Evolutionary conservation across 1,140 invertebrate genomes (phyloP).

Genomic region (Helicoverpa armigera): DNA sequence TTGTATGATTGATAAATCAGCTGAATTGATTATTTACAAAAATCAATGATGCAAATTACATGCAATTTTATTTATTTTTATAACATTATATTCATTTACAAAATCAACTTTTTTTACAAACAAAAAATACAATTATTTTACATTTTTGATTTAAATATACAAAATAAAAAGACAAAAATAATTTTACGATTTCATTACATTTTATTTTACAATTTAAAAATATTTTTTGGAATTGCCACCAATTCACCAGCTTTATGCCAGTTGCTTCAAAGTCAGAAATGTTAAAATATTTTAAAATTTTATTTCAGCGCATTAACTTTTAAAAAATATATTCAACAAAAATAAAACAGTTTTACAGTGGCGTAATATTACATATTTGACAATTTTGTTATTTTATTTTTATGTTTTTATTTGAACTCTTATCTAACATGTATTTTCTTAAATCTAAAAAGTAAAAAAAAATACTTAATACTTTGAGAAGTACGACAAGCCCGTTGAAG

Average conservation of each 20-base stretch:
- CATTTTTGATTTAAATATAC: too few relatives aligned
- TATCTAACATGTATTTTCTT: background rate
- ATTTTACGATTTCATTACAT: too few relatives aligned
- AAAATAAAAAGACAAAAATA: too few relatives aligned
- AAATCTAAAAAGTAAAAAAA: background rate
- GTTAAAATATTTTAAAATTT: slow-evolving; percentile 1
- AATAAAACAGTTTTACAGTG: background rate
- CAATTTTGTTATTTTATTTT: background rate
- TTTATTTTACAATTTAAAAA: too few relatives aligned
- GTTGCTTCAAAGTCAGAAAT: background rate
- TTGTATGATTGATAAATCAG: background rate
- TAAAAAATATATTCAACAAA: background rate
- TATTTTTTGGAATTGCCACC: background rate
- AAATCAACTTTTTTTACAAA: background rate
- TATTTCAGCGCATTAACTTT: background rate
- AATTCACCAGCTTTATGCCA: background rate
- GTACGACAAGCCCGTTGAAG: background rate
- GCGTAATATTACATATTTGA: background rate
- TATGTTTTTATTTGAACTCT: background rate
- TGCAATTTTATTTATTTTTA: background rate
- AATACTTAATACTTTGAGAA: background rate
- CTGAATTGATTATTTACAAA: background rate
- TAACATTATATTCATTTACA: background rate
- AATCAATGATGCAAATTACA: slow-evolving; percentile 1
- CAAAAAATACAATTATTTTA: too few relatives aligned